phyloP scores from a whole-genome alignment of 2,888 invertebrate species.

The Deilephila elpenor region DNA sequence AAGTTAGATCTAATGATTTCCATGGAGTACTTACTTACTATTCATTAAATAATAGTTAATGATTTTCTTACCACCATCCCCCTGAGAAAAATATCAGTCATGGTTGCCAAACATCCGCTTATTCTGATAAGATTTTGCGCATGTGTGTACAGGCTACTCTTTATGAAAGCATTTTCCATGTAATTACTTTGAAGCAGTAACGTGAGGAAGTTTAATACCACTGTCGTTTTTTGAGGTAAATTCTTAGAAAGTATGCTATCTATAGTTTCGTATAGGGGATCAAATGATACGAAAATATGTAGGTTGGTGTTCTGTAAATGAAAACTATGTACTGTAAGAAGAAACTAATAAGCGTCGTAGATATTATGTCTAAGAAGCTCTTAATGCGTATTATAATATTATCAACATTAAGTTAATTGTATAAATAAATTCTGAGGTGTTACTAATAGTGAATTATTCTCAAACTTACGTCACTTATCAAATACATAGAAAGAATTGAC shows the following conservation, averaged over 20 bases:
- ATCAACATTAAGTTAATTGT: too few relatives aligned
- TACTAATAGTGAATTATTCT: constrained; percentile 5
- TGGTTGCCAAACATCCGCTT: constrained; percentile 68
- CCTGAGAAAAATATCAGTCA: constrained; percentile 63
- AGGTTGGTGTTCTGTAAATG: constrained; percentile 53
- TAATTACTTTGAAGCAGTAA: constrained; percentile 56
- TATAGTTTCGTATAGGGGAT: constrained; percentile 63
- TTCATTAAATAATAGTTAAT: background rate
- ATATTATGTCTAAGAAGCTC: too few relatives aligned
- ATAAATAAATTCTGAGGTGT: too few relatives aligned
- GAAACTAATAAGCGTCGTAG: too few relatives aligned
- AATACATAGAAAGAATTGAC: constrained; percentile 57
- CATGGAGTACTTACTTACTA: background rate
- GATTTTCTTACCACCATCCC: constrained; percentile 64
- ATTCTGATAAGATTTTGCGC: constrained; percentile 65
- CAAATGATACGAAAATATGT: constrained; percentile 58
- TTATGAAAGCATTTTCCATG: constrained; percentile 44
- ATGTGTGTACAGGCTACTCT: constrained; percentile 49
- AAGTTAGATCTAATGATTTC: too few relatives aligned
- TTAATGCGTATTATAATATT: too few relatives aligned
- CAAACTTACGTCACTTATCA: constrained; percentile 62
- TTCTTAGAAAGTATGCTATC: constrained; percentile 53
- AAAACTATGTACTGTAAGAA: background rate
- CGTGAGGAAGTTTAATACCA: constrained; percentile 65
- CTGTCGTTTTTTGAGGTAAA: constrained; percentile 52